Evolutionary conservation across 2,888 invertebrate species (phyloP).

Genomic region (Pammene aurita): DNA sequence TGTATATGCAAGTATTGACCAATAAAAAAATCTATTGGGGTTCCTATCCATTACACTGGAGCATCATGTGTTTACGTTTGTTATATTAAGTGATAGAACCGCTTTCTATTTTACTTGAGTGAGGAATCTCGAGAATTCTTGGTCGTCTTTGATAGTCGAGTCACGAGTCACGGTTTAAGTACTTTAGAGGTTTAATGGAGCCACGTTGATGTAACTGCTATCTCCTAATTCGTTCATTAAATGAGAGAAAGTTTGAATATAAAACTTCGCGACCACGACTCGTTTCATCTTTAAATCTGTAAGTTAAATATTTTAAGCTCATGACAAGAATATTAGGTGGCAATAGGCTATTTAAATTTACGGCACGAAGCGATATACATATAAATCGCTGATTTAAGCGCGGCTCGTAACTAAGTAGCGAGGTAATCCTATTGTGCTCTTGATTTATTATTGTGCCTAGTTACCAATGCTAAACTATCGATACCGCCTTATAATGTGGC

Average conservation of each 20-base stretch:
- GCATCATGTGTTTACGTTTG: constrained; percentile 55
- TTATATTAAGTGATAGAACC: constrained; percentile 54
- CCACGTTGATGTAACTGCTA: constrained; percentile 26
- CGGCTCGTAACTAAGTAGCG: constrained; percentile 1
- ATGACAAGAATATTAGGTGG: constrained; percentile 26
- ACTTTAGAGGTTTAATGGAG: constrained; percentile 30
- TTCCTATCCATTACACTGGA: constrained; percentile 68
- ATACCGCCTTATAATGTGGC: constrained; percentile 5
- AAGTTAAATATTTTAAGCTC: constrained; percentile 14
- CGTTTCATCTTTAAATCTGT: not conserved
- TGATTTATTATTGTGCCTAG: constrained; percentile 34
- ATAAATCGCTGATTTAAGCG: constrained; percentile 16
- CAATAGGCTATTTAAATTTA: constrained; percentile 29
- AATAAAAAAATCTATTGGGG: constrained; percentile 68
- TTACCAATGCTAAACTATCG: constrained; percentile 41
- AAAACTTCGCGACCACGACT: constrained; percentile 12
- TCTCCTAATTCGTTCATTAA: constrained; percentile 30
- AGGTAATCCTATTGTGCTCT: not conserved
- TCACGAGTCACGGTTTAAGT: constrained; percentile 30
- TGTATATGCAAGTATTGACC: constrained; percentile 63
- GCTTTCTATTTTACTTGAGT: constrained; percentile 67
- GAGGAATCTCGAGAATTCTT: constrained; percentile 36
- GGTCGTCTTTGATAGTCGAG: constrained; percentile 28
- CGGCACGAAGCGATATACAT: constrained; percentile 19
- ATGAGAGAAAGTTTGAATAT: constrained; percentile 17